Conservation (phyloP, 1,140 invertebrate species). For the Nilaparvata lugens region DNA sequence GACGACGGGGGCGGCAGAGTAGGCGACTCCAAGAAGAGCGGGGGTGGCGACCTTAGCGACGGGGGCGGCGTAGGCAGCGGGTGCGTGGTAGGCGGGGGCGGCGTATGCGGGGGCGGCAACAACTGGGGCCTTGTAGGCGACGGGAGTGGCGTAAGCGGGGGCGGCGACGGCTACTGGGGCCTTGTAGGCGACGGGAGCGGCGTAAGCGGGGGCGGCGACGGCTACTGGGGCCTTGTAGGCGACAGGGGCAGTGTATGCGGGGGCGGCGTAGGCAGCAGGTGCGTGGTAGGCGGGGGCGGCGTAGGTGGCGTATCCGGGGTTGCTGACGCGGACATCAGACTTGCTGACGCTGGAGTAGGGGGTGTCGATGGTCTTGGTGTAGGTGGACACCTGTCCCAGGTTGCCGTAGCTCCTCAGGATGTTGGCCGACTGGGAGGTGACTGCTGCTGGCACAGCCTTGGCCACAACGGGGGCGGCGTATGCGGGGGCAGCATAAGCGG, state of each 20-base stretch:
- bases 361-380: constrained; percentile 33
- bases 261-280: constrained; percentile 20
- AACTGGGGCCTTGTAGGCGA: no score
- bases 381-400: constrained; percentile 32
- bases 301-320: constrained; percentile 29
- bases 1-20: no score
- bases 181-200: constrained; percentile 29
- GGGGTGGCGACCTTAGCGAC: no score
- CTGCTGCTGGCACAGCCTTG: constrained; percentile 23
- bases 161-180: constrained; percentile 34
- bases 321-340: no score
- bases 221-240: constrained; percentile 17
- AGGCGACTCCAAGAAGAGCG: no score
- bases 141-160: constrained; percentile 25
- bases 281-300: constrained; percentile 24
- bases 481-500: constrained; percentile 29
- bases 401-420: constrained; percentile 32
- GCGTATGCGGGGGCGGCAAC: constrained; percentile 21
- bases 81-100: constrained; percentile 21
- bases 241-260: constrained; percentile 12
- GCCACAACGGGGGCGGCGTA: no score
- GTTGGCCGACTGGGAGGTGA: constrained; percentile 30
- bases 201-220: constrained; percentile 22
- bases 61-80: constrained; percentile 25
- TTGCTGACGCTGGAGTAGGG: constrained; percentile 34